Percentiles rank a stretch among this genome's conserved stretches.
These are phyloP conservation scores for Lamprologus speciosus DNA, from an alignment of 2,113 vertebrate species.

Conservation along the genomic window DNA sequence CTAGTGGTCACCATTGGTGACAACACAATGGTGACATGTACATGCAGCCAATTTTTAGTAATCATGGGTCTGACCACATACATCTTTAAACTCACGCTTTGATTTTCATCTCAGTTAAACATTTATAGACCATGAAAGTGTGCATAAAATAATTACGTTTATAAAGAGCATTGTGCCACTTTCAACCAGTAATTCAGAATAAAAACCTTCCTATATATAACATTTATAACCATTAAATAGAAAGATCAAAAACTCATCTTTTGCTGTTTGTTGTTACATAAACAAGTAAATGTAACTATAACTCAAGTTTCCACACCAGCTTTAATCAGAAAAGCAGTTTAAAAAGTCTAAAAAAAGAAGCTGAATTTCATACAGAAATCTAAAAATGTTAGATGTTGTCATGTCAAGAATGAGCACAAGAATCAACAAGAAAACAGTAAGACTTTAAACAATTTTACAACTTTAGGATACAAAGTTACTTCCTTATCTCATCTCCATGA, in stretches of 20 bases:
- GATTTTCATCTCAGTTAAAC: not conserved
- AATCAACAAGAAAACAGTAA: not conserved
- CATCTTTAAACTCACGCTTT: fast-evolving
- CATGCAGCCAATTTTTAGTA: not conserved
- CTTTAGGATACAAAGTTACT: fast-evolving
- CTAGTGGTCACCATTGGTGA: not conserved
- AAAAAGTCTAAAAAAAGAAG: not conserved
- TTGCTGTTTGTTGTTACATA: not conserved
- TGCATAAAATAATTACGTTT: fast-evolving
- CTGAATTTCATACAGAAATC: not conserved
- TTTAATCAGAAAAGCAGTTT: fast-evolving
- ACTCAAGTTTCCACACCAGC: not conserved
- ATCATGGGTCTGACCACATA: not conserved
- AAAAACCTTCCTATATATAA: not conserved
- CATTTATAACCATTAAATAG: not conserved
- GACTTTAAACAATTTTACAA: not conserved
- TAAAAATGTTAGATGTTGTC: fast-evolving
- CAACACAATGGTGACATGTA: not conserved
- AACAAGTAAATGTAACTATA: not conserved
- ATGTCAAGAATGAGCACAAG: fast-evolving
- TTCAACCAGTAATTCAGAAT: not conserved
- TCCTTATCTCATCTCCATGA: fast-evolving
- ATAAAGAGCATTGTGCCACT: not conserved
- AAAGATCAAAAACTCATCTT: fast-evolving
- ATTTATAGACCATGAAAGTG: fast-evolving